phyloP scores from a whole-genome alignment of 2,888 invertebrate species.

The Pinctada fucata region DNA sequence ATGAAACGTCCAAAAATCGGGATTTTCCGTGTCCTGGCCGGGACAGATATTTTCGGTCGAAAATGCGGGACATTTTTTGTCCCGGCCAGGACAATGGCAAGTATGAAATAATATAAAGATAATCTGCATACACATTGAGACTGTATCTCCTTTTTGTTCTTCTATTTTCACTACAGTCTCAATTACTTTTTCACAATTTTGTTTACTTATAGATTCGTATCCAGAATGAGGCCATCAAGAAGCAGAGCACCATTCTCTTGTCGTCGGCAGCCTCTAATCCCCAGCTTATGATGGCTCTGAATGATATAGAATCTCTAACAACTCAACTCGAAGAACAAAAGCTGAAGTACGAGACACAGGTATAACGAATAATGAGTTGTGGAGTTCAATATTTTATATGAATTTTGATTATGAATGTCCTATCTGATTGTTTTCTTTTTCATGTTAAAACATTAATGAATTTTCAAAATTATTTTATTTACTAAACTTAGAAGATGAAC shows the following conservation, averaged over 20 bases:
- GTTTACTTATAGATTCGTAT: slow-evolving; percentile 44
- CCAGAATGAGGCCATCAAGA: slow-evolving; percentile 48
- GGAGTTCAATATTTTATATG: background rate
- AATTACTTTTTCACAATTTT: background rate
- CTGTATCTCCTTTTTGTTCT: too few relatives aligned
- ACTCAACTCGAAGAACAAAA: slow-evolving; percentile 27
- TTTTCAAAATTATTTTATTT: too few relatives aligned
- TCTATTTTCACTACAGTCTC: too few relatives aligned
- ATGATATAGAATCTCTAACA: slow-evolving; percentile 47
- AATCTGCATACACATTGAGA: too few relatives aligned
- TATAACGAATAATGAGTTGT: background rate
- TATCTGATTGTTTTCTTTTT: background rate
- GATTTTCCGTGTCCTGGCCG: too few relatives aligned
- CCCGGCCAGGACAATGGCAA: too few relatives aligned
- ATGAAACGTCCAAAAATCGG: too few relatives aligned
- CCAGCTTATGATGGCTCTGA: slow-evolving; percentile 46
- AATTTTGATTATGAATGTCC: background rate
- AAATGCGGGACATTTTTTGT: too few relatives aligned
- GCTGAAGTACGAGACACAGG: slow-evolving; percentile 24
- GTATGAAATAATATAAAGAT: too few relatives aligned
- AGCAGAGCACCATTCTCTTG: slow-evolving; percentile 52
- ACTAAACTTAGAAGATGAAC: too few relatives aligned
- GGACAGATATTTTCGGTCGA: too few relatives aligned
- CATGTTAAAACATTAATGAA: too few relatives aligned
- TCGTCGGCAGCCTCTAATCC: slow-evolving; percentile 47